These are phyloP conservation scores for Xenus cinereus DNA, from an alignment of 2,113 vertebrate species.

Conservation along the genomic window DNA sequence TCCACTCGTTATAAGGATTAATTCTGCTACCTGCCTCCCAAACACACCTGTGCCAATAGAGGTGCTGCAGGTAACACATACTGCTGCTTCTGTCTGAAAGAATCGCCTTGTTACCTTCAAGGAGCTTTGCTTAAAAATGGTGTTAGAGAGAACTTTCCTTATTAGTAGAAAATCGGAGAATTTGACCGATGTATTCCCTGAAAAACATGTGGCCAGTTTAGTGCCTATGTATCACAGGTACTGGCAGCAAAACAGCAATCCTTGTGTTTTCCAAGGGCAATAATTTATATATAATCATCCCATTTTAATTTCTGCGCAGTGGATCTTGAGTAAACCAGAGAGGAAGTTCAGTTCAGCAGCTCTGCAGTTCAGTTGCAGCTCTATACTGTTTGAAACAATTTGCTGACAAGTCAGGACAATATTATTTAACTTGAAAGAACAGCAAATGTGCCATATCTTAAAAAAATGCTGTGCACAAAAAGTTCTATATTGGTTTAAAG, in stretches of 20 bases:
- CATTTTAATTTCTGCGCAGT: not conserved
- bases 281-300: not conserved
- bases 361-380: too few species aligned
- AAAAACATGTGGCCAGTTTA: not conserved
- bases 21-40: constrained; percentile 76
- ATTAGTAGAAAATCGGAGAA: not conserved
- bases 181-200: not conserved
- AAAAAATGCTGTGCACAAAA: not conserved
- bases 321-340: not conserved
- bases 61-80: constrained; percentile 73
- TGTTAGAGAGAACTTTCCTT: not conserved
- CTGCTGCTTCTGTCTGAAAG: not conserved
- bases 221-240: not conserved
- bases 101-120: not conserved
- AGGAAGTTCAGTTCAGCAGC: not conserved
- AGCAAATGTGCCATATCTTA: not conserved
- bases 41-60: constrained; percentile 69
- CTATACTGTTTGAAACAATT: not conserved
- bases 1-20: constrained; percentile 81
- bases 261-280: not conserved
- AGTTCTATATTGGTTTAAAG: not conserved
- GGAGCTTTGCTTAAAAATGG: not conserved
- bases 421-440: not conserved
- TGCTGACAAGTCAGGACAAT: not conserved
- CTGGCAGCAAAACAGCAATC: not conserved